phyloP scores from a whole-genome alignment of 2,113 vertebrate genomes.

The Hippocampus barbouri region DNA sequence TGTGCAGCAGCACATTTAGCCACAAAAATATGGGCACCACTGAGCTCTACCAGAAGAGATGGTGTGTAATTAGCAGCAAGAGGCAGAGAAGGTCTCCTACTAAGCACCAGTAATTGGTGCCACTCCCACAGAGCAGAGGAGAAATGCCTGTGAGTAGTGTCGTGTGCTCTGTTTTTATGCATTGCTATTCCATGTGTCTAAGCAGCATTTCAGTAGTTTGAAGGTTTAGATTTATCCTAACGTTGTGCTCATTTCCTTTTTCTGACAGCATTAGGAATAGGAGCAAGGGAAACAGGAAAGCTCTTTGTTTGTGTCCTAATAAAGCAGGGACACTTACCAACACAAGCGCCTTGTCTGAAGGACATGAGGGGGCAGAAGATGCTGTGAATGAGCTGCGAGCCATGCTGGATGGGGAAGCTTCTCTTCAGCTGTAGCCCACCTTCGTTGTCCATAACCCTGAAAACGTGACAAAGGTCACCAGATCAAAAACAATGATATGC shows the following conservation, averaged over 20 bases:
- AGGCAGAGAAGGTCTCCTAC: no score
- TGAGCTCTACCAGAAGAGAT: no score
- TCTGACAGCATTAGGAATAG: not conserved
- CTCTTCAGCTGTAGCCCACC: constrained; percentile 86
- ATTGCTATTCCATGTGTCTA: no score
- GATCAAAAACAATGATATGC: constrained; percentile 3
- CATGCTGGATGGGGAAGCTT: constrained; percentile 86
- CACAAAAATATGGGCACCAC: no score
- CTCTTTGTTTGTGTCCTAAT: constrained; percentile 13
- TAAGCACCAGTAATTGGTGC: no score
- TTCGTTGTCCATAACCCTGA: constrained; percentile 89
- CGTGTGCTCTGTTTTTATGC: no score
- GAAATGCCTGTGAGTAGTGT: no score
- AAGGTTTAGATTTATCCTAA: not conserved
- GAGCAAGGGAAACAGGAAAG: not conserved
- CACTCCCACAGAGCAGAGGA: no score
- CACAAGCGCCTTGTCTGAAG: constrained; percentile 90
- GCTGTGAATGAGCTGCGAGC: constrained; percentile 81
- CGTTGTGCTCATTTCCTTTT: not conserved
- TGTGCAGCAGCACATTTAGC: no score
- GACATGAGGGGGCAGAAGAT: constrained; percentile 97
- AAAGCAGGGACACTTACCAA: constrained; percentile 75
- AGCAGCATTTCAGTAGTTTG: not conserved
- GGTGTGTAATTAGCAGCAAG: no score
- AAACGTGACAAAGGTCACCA: not conserved